These are phyloP conservation scores for Drosophila sucinea DNA, from an alignment of 1,140 invertebrate genomes.

Conservation along the genomic window DNA sequence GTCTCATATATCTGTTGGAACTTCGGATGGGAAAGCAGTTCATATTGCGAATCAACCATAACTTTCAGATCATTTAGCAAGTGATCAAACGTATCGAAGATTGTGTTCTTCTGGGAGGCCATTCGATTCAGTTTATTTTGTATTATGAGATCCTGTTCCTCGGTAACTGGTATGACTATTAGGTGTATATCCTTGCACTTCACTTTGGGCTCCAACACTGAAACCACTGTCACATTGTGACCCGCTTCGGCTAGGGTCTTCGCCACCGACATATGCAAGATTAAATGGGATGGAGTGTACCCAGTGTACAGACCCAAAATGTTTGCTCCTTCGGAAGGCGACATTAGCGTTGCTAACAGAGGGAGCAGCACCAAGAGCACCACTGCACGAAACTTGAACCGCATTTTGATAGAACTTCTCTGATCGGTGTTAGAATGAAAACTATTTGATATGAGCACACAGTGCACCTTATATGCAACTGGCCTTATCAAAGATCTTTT, in stretches of 20 bases:
- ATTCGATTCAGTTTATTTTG: slow-evolving; percentile 43
- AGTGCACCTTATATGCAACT: too few relatives aligned
- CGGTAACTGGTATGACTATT: slow-evolving; percentile 56
- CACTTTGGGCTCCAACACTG: slow-evolving; percentile 48
- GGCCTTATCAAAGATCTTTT: too few relatives aligned
- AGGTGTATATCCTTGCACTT: slow-evolving; percentile 63
- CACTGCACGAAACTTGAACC: background rate
- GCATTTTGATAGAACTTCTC: slow-evolving; percentile 22
- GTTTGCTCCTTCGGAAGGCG: slow-evolving; percentile 46
- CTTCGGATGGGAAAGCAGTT: slow-evolving; percentile 47
- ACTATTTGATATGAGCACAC: slow-evolving; percentile 3
- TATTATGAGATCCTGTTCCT: slow-evolving; percentile 42
- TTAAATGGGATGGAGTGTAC: slow-evolving; percentile 70
- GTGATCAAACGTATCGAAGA: slow-evolving; percentile 29
- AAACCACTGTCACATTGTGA: slow-evolving; percentile 76
- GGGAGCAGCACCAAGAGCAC: slow-evolving; percentile 21
- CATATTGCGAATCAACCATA: slow-evolving; percentile 55
- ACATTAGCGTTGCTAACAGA: background rate
- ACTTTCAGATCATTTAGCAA: slow-evolving; percentile 44
- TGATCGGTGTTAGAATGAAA: background rate
- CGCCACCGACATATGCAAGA: slow-evolving; percentile 72
- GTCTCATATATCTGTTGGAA: slow-evolving; percentile 66
- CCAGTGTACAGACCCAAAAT: slow-evolving; percentile 74
- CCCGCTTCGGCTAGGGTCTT: slow-evolving; percentile 63
- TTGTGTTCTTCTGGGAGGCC: slow-evolving; percentile 42